A percentile compares a stretch with the other conserved stretches of the same genome.
Conservation (phyloP, 2,888 invertebrate genomes). For the Drepanosiphum platanoidis region DNA sequence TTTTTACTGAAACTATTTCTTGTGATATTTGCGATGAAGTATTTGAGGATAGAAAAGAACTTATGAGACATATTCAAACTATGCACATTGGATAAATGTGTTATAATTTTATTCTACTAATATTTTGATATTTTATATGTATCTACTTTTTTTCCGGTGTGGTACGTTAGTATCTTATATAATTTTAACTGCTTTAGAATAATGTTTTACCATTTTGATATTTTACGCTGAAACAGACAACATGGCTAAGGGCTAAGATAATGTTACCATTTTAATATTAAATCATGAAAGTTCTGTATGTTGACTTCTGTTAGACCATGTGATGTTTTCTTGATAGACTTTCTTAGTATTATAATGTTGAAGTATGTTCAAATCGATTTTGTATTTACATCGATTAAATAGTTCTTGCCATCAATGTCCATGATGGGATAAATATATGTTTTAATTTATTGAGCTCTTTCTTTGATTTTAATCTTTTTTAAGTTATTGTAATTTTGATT, state of each 20-base stretch:
- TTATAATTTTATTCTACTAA: not conserved
- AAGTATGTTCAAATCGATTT: not conserved
- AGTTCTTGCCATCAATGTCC: not conserved
- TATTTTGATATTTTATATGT: not conserved
- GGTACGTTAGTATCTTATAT: not conserved
- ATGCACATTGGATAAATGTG: conserved; percentile 48
- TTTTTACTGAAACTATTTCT: conserved; percentile 68
- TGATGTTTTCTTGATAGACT: not conserved
- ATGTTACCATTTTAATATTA: conserved; percentile 53
- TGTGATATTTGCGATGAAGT: conserved; percentile 86
- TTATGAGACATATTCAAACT: conserved; percentile 75
- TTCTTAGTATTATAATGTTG: conserved; percentile 1
- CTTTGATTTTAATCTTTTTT: not conserved
- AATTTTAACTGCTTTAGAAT: not conserved
- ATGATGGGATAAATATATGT: not conserved
- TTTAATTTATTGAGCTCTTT: not conserved
- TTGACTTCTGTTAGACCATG: not conserved
- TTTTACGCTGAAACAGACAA: not conserved
- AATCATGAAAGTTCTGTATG: not conserved
- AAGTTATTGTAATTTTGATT: not conserved
- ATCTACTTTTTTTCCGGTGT: not conserved
- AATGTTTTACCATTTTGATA: conserved; percentile 8
- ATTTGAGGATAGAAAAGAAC: conserved; percentile 77
- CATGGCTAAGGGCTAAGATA: not conserved
- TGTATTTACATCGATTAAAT: not conserved